A percentile compares a stretch with the other conserved stretches of the same genome.
phyloP scores from a whole-genome alignment of 2,113 vertebrate genomes.

The Scomber colias region DNA sequence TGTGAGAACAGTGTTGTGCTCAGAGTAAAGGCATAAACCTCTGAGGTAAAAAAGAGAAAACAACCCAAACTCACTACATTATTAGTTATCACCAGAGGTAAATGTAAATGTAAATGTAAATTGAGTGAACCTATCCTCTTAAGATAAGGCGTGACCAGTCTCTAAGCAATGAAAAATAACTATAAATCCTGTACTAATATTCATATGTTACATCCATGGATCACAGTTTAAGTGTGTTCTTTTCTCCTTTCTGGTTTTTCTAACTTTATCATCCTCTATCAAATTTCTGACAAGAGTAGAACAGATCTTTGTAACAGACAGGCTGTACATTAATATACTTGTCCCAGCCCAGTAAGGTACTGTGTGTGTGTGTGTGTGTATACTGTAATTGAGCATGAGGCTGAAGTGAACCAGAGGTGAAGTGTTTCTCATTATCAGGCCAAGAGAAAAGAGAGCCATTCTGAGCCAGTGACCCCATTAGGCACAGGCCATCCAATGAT shows the following conservation, averaged over 20 bases:
- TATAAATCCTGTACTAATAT: too few species aligned
- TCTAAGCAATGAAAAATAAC: too few species aligned
- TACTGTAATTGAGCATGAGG: not conserved
- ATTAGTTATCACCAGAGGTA: too few species aligned
- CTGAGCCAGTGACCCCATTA: conserved; percentile 70
- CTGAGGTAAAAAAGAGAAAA: too few species aligned
- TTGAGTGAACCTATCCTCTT: too few species aligned
- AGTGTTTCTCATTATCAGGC: conserved; percentile 46
- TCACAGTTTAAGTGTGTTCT: not conserved
- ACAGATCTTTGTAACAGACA: not conserved
- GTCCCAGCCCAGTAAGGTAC: not conserved
- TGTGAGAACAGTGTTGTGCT: not conserved
- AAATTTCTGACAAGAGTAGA: too few species aligned
- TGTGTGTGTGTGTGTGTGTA: too few species aligned
- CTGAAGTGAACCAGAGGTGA: conserved; percentile 26
- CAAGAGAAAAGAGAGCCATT: conserved; percentile 43
- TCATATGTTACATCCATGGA: too few species aligned
- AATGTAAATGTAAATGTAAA: too few species aligned
- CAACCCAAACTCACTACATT: too few species aligned
- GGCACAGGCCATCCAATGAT: conserved; percentile 52
- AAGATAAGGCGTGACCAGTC: too few species aligned
- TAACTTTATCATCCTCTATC: too few species aligned
- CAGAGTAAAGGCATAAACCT: not conserved
- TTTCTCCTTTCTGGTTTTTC: not conserved
- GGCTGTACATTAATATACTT: not conserved